A percentile compares a stretch with the other conserved stretches of the same genome.
phyloP scores from a whole-genome alignment of 2,797 vertebrate genomes.

The Dallia pectoralis region DNA sequence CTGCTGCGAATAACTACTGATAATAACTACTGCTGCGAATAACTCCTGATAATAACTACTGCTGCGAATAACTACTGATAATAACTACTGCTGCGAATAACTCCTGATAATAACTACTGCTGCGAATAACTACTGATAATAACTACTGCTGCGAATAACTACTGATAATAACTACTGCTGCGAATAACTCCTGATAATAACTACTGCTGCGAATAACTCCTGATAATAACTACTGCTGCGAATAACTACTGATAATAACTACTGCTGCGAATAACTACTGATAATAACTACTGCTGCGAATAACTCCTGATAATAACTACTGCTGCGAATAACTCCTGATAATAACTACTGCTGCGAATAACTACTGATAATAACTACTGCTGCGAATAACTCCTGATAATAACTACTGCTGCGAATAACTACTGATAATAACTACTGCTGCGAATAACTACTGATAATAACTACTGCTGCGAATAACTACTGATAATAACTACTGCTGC shows the following conservation, averaged over 20 bases:
- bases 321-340: conserved; percentile 63
- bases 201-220: conserved; percentile 62
- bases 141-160: conserved; percentile 61
- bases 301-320: conserved; percentile 64
- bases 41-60: conserved; percentile 65
- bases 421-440: conserved; percentile 62
- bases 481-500: too few species aligned
- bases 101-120: conserved; percentile 63
- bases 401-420: conserved; percentile 62
- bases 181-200: conserved; percentile 64
- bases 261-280: conserved; percentile 62
- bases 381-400: conserved; percentile 63
- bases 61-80: conserved; percentile 63
- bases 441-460: conserved; percentile 63
- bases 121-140: conserved; percentile 63
- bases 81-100: conserved; percentile 61
- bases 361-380: conserved; percentile 63
- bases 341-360: conserved; percentile 60
- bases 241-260: conserved; percentile 65
- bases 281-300: conserved; percentile 60
- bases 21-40: conserved; percentile 59
- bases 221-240: conserved; percentile 60
- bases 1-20: conserved; percentile 62
- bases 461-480: conserved; percentile 61
- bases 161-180: conserved; percentile 62